Conservation (phyloP, 2,888 invertebrate genomes). For the Nomada ruficornis region DNA sequence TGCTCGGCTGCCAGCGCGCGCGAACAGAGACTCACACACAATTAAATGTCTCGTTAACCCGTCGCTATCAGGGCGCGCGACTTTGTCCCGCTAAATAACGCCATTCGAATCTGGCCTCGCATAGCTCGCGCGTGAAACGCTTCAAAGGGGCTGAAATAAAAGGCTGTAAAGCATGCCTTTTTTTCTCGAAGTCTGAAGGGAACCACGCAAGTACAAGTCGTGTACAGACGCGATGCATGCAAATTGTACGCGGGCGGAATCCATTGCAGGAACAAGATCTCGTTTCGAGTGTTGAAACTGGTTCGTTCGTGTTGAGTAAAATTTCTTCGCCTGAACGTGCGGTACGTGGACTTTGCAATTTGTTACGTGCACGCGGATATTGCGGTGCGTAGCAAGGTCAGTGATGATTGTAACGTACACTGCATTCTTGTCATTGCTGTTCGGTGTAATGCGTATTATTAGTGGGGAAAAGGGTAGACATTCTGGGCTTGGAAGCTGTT, state of each 20-base stretch:
- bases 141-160: constrained; percentile 27
- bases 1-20: constrained; percentile 14
- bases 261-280: constrained; percentile 29
- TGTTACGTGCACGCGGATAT: neutral
- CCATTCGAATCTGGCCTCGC: constrained; percentile 48
- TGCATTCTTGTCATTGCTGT: neutral
- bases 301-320: constrained; percentile 8
- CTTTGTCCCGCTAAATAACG: constrained; percentile 47
- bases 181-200: constrained; percentile 14
- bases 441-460: neutral
- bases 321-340: constrained; percentile 9
- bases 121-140: constrained; percentile 32
- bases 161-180: constrained; percentile 14
- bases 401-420: neutral
- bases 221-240: constrained; percentile 18
- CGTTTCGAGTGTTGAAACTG: constrained; percentile 20
- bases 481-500: no score
- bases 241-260: constrained; percentile 34
- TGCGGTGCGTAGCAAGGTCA: neutral
- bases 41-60: constrained; percentile 60
- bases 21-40: constrained; percentile 13
- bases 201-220: neutral
- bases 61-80: constrained; percentile 9
- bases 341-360: neutral
- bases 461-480: no score